A percentile compares a stretch with the other conserved stretches of the same genome.
Conservation (phyloP, 2,888 invertebrate species). For the Anthoptus insignis region DNA sequence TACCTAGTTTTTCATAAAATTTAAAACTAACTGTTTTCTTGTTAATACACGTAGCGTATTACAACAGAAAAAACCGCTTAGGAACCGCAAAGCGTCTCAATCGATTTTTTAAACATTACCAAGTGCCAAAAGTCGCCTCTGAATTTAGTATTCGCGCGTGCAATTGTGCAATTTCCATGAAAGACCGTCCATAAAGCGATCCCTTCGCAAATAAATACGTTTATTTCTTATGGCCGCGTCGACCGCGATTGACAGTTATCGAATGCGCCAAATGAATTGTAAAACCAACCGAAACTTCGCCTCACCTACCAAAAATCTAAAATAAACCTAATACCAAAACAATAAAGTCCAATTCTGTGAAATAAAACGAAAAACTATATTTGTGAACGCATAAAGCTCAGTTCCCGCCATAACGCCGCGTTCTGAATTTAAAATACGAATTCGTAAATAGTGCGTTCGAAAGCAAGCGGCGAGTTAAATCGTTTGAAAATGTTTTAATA, state of each 20-base stretch:
- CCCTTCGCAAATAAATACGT: constrained; percentile 74
- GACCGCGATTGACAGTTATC: constrained; percentile 75
- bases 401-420: constrained; percentile 71
- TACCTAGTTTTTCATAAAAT: no score
- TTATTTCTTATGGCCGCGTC: constrained; percentile 67
- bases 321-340: constrained; percentile 30
- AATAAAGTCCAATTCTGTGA: constrained; percentile 28
- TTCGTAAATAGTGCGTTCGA: constrained; percentile 66
- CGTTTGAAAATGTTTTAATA: constrained; percentile 67
- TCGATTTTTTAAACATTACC: constrained; percentile 26
- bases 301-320: constrained; percentile 37
- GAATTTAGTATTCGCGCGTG: constrained; percentile 56
- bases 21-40: no score
- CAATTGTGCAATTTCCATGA: constrained; percentile 70
- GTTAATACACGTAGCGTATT: background rate
- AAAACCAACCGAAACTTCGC: constrained; percentile 55
- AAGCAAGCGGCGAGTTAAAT: constrained; percentile 78
- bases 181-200: constrained; percentile 65
- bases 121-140: constrained; percentile 48
- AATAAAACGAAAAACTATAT: constrained; percentile 50
- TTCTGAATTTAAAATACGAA: constrained; percentile 78
- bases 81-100: constrained; percentile 25
- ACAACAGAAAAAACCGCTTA: constrained; percentile 15
- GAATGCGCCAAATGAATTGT: constrained; percentile 73
- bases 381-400: constrained; percentile 66